Conservation (phyloP, 92 coral and sea anemone genomes). For the Diadumene lineata region DNA sequence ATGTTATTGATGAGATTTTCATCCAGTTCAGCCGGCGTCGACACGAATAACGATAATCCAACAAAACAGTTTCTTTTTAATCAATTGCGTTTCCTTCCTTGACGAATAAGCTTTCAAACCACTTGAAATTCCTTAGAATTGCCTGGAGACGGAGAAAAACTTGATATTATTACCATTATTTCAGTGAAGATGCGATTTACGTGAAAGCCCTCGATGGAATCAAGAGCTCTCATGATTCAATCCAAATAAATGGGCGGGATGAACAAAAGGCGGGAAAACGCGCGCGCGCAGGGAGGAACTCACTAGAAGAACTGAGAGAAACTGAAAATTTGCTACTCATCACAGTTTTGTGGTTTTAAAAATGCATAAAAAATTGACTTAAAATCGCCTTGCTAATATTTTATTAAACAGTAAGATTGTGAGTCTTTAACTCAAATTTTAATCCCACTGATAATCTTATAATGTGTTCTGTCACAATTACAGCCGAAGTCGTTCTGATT, state of each 20-base stretch:
- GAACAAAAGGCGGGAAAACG: background rate
- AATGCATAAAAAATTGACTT: too few relatives aligned
- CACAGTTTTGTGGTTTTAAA: too few relatives aligned
- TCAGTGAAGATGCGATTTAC: background rate
- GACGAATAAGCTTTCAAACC: background rate
- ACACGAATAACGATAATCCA: background rate
- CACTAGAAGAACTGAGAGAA: background rate
- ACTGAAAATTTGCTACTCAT: too few relatives aligned
- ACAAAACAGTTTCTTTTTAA: background rate
- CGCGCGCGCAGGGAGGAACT: constrained; percentile 2
- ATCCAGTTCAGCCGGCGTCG: background rate
- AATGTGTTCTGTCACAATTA: too few relatives aligned
- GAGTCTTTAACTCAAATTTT: background rate
- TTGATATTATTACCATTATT: background rate
- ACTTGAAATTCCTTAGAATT: background rate
- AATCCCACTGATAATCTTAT: background rate
- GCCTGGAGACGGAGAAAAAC: background rate
- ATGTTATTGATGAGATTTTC: background rate
- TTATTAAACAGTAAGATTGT: background rate
- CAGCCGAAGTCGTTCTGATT: too few relatives aligned
- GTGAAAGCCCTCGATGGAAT: background rate
- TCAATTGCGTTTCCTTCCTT: background rate
- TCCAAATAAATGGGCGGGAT: background rate
- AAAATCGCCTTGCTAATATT: background rate
- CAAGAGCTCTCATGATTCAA: background rate